Percentiles rank a stretch among this genome's conserved stretches.
These are phyloP conservation scores for Pterocles burchelli DNA, from an alignment of 2,113 vertebrate species.

Conservation along the genomic window DNA sequence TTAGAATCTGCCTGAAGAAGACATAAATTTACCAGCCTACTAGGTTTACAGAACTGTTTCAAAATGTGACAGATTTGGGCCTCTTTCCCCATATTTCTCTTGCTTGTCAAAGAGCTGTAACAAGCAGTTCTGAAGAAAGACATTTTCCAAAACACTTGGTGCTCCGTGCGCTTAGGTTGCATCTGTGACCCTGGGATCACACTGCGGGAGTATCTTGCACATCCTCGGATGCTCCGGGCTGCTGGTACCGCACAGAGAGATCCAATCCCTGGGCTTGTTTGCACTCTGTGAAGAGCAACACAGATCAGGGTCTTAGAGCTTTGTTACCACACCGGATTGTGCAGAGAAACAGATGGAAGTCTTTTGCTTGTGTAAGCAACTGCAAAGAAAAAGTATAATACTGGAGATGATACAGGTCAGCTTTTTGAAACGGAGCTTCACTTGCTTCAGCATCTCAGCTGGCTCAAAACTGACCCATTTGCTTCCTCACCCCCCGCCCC, in stretches of 20 bases:
- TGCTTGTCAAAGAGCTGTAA: not conserved
- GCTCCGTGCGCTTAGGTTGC: not conserved
- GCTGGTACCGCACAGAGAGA: not conserved
- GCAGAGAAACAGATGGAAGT: not conserved
- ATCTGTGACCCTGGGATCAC: not conserved
- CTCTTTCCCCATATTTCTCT: rapidly evolving
- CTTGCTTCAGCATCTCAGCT: not conserved
- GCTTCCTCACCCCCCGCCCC: not conserved
- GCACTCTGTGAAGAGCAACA: not conserved
- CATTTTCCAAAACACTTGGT: rapidly evolving
- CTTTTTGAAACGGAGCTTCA: not conserved
- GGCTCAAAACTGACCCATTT: not conserved
- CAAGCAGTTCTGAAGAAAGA: not conserved
- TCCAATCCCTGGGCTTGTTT: not conserved
- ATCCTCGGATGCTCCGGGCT: not conserved
- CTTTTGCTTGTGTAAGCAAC: not conserved
- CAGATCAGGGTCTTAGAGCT: not conserved
- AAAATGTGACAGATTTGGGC: not conserved
- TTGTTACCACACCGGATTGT: not conserved
- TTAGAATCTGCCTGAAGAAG: not conserved
- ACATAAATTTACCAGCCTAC: not conserved
- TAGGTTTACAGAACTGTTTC: not conserved
- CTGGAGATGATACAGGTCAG: not conserved
- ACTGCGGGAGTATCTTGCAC: rapidly evolving
- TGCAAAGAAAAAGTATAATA: not conserved